Percentiles rank a stretch among this genome's conserved stretches.
phyloP scores from a whole-genome alignment of 2,113 vertebrate species.

The Anhinga rufa region DNA sequence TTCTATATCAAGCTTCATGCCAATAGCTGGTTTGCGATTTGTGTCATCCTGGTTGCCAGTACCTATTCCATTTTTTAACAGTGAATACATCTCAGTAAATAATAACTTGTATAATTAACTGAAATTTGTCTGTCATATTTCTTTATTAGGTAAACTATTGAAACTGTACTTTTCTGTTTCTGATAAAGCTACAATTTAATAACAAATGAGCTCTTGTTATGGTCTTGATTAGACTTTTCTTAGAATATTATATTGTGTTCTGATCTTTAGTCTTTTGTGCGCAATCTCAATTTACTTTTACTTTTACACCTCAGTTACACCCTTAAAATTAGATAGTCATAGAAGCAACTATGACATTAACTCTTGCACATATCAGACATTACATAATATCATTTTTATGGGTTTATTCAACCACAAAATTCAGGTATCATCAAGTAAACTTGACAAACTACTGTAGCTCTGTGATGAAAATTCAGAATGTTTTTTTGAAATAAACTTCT shows the following conservation, averaged over 20 bases:
- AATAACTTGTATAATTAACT: neutral
- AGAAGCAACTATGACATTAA: neutral
- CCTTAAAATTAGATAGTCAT: neutral
- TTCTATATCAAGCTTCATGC: neutral
- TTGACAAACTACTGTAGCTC: neutral
- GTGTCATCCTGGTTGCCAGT: neutral
- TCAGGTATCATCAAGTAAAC: neutral
- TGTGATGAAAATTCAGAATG: conserved; percentile 2
- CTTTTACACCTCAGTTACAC: neutral
- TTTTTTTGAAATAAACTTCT: conserved; percentile 12
- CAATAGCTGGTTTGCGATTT: neutral
- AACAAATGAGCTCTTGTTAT: neutral
- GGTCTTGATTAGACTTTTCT: neutral
- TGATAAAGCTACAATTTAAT: neutral
- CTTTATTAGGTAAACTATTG: neutral
- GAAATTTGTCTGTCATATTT: neutral
- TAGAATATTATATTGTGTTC: neutral
- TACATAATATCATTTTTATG: neutral
- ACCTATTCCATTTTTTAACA: neutral
- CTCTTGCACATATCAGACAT: neutral
- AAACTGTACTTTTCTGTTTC: neutral
- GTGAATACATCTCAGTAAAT: neutral
- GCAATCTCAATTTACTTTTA: neutral
- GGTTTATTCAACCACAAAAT: neutral
- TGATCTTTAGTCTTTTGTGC: neutral